These are phyloP conservation scores for Eurystomus gularis DNA, from an alignment of 2,113 vertebrate species.

Conservation along the genomic window DNA sequence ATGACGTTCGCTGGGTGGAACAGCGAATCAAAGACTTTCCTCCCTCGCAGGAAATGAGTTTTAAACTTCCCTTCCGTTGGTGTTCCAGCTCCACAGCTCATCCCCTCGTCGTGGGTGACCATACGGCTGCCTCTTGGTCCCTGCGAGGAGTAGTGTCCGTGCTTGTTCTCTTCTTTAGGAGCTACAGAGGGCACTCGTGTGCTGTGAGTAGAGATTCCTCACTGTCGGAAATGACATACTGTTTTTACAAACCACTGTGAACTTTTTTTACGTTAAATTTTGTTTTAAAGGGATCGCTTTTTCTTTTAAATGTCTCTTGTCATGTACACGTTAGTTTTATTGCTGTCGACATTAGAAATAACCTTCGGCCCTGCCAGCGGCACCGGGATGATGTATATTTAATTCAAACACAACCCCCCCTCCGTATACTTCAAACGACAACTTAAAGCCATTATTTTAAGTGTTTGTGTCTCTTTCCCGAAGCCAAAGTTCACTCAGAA, in stretches of 20 bases:
- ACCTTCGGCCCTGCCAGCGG: conserved; percentile 65
- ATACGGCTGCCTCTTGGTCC: conserved; percentile 49
- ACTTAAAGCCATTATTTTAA: conserved; percentile 84
- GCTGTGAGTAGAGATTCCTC: conserved; percentile 71
- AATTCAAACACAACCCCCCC: conserved; percentile 75
- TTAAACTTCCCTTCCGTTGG: conserved; percentile 66
- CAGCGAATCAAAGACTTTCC: conserved; percentile 72
- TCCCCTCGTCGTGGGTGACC: conserved; percentile 55
- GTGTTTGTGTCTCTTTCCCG: conserved; percentile 75
- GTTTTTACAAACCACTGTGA: conserved; percentile 83
- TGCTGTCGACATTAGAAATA: conserved; percentile 67
- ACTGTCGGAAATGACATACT: conserved; percentile 70
- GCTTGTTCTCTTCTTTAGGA: conserved; percentile 72
- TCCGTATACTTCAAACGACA: conserved; percentile 60
- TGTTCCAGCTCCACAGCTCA: conserved; percentile 82
- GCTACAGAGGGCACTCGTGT: conserved; percentile 76
- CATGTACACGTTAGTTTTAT: conserved; percentile 69
- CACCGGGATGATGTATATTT: conserved; percentile 77
- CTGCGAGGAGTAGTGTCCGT: conserved; percentile 68
- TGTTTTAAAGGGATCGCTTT: conserved; percentile 80
- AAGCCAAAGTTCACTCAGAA: conserved; percentile 75
- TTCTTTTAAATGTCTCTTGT: conserved; percentile 66
- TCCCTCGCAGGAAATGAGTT: conserved; percentile 66
- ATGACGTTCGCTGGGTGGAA: conserved; percentile 79
- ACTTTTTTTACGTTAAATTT: conserved; percentile 72